These are phyloP conservation scores for Hestina assimilis DNA, from an alignment of 1,140 invertebrate genomes.

Conservation along the genomic window DNA sequence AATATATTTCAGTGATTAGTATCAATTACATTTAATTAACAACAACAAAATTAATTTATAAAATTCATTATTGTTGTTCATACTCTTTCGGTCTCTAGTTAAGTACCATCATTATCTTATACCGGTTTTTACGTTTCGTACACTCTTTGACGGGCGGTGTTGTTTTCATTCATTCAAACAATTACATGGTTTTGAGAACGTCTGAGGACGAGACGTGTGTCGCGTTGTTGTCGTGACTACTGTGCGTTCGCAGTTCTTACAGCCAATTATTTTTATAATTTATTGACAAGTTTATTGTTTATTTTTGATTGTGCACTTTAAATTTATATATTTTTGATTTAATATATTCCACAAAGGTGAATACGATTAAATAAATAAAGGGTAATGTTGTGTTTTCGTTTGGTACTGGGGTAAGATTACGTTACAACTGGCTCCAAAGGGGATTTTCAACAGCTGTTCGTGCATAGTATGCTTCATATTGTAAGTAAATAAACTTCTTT, in stretches of 20 bases:
- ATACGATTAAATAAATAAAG: slow-evolving; percentile 44
- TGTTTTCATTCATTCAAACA: slow-evolving; percentile 30
- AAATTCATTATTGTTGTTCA: too few species aligned
- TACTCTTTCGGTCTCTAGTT: background rate
- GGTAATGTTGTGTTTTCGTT: slow-evolving; percentile 64
- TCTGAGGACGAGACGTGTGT: slow-evolving; percentile 63
- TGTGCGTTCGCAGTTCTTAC: slow-evolving; percentile 67
- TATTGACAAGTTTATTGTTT: slow-evolving; percentile 10
- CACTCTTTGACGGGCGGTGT: background rate
- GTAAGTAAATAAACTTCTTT: slow-evolving; percentile 45
- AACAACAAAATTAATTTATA: too few species aligned
- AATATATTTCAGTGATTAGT: too few species aligned
- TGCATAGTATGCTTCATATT: slow-evolving; percentile 73
- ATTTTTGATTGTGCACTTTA: slow-evolving; percentile 17
- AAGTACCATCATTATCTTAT: too few species aligned
- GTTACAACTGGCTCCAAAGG: slow-evolving; percentile 38
- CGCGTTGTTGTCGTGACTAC: slow-evolving; percentile 55
- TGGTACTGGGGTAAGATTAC: slow-evolving; percentile 47
- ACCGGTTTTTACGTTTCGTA: slow-evolving; percentile 7
- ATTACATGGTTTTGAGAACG: slow-evolving; percentile 44
- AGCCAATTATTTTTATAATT: slow-evolving; percentile 28
- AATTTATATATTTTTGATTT: slow-evolving; percentile 10
- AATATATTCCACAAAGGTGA: slow-evolving; percentile 28
- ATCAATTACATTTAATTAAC: too few species aligned
- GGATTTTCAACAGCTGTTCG: slow-evolving; percentile 60